Evolutionary conservation across 2,113 vertebrate genomes (phyloP), one percentile per base, ranked within the genome.

Genomic region (Natator depressus): DNA sequence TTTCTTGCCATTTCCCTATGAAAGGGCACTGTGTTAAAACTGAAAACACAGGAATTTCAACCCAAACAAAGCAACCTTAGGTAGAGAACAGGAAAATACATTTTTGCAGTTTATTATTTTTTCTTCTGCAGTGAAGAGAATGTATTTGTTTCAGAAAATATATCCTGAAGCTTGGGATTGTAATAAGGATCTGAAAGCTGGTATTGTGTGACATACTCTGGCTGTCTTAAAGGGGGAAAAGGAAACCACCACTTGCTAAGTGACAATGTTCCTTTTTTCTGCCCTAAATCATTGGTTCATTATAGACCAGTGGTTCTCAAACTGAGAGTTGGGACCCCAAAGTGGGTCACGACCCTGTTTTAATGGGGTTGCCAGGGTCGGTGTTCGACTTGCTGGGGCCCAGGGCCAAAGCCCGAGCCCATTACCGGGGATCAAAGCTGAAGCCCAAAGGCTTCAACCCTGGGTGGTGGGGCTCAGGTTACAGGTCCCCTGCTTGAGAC

Each of bases 41-140:
- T 76, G 86, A 78, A 93, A 95, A 94, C 87, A 95, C 86, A 76
- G 82, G 14, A 12, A 90, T 59, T 93, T 93, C 95, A 69, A 97
- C 92, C 51, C 76, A 46, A 51, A 57, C 38, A 85, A 94, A 84
- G 55, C n/a, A 86, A 92, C 46, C 19, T 87, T 88, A 84, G 92
- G 84, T 65, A 94, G 57, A 93, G 54, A 88, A 93, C 38, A 53
- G 80, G 83, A 76, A 89, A 96, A 91, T 59, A 72, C 19, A 5
- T 54, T 89, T 95, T 95, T 82, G 29, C 17, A 51, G 7, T 80
- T 88, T 85, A 80, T 54, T 79, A 27, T 82, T 88, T 86, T 94
- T 90, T 16, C 5, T 50, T 0, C 89, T 87, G n/a, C 55, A 84
- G 31, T 46, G n/a, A 69, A 82, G 11, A 72, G 8, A 91, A 96